phyloP scores from a whole-genome alignment of 2,113 vertebrate species.

The Python bivittatus region DNA sequence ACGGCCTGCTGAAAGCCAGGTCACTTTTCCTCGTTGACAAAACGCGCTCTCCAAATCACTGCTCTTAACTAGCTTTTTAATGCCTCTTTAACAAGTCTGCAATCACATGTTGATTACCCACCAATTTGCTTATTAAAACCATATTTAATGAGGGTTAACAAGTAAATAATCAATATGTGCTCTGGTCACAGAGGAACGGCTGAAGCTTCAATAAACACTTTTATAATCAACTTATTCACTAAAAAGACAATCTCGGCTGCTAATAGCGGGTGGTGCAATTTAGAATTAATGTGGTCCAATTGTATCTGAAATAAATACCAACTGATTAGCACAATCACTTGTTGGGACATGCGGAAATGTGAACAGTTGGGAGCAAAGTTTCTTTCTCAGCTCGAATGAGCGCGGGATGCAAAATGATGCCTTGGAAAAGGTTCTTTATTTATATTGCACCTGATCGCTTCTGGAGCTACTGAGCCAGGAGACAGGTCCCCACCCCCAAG shows the following conservation, averaged over 20 bases:
- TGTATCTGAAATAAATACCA: slow-evolving; percentile 32
- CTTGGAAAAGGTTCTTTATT: too few species aligned
- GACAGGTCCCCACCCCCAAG: too few species aligned
- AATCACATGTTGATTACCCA: slow-evolving; percentile 53
- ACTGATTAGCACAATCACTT: slow-evolving; percentile 20
- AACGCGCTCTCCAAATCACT: background rate
- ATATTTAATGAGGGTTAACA: slow-evolving; percentile 67
- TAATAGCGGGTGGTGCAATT: slow-evolving; percentile 57
- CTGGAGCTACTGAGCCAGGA: too few species aligned
- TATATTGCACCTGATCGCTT: too few species aligned
- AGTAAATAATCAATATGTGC: slow-evolving; percentile 65
- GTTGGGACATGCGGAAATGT: rapidly evolving
- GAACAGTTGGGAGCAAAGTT: background rate
- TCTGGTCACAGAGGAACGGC: slow-evolving; percentile 60
- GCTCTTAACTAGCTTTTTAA: slow-evolving; percentile 14
- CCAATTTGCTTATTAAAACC: slow-evolving; percentile 64
- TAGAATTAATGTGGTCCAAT: slow-evolving; percentile 54
- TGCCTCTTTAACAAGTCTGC: slow-evolving; percentile 39
- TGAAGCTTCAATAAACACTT: slow-evolving; percentile 61
- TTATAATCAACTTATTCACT: slow-evolving; percentile 58
- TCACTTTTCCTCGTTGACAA: background rate
- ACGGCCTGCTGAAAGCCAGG: background rate
- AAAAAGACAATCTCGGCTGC: slow-evolving; percentile 57
- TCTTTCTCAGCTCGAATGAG: background rate
- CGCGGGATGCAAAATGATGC: too few species aligned